Evolutionary conservation across 2,797 vertebrate species (phyloP), one percentile per base, ranked within the genome.

Genomic region (Scleropages formosus): DNA sequence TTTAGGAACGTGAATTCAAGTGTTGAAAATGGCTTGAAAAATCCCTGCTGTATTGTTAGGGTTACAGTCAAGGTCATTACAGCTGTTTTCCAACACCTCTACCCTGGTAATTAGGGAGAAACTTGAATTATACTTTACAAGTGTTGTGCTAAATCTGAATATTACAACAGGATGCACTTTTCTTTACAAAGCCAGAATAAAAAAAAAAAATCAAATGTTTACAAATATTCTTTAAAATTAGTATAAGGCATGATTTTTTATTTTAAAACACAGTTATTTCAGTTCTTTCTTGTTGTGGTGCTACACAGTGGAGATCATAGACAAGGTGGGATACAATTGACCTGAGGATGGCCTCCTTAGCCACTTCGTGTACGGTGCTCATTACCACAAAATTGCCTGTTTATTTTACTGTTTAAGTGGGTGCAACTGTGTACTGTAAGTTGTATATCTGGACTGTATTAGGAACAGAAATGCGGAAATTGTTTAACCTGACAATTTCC

Each of bases 11-110:
- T 2, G 6, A 39, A 2, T 2, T 39, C 39, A 39, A 39, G 31
- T 39, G 31, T 2, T 2, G 6, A 77, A 78, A 68, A 64, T 75
- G 39, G 78, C 75, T 82, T 80, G 80, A 82, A 82, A 82, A 78
- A 39, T 56, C 20, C 72, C 53, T 49, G 70, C 56, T 75, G 44
- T 31, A 76, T 79, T 12, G 39, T 59, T 11, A 47, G 39, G 53
- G 16, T 51, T 49, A 44, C 31, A 61, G 31, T 39, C 39, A 13
- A 66, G 26, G 49, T 51, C 27, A 59, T n/a, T 27, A 46, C 27
- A 39, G 39, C 58, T 47, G 65, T 67, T 69, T 39, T 58, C 22
- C 46, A 75, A 59, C 58, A 69, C 75, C 62, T 61, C 65, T 71
- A n/a, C n/a, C n/a, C 64, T 44, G 39, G 46, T 39, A 64, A 65